phyloP scores from a whole-genome alignment of 2,888 invertebrate species.

The Acrobeloides nanus region DNA sequence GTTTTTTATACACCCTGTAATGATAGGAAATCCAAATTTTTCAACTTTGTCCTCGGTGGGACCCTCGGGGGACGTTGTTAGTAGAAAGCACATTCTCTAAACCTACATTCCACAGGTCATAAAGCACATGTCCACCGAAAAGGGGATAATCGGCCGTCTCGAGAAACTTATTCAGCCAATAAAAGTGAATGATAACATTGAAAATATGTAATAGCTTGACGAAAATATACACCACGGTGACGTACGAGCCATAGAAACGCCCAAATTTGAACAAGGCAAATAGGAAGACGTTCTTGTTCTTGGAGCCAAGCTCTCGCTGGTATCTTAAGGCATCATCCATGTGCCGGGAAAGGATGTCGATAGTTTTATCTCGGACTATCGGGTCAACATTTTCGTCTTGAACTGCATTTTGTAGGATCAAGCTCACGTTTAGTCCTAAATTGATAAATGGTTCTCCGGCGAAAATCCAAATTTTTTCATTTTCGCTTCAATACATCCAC shows the following conservation, averaged over 20 bases:
- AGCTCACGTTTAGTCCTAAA: conserved; percentile 56
- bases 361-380: conserved; percentile 56
- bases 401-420: conserved; percentile 52
- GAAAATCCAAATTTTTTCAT: no score
- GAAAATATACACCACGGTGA: conserved; percentile 56
- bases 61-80: no score
- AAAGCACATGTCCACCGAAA: conserved; percentile 57
- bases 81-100: no score
- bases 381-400: conserved; percentile 56
- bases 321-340: conserved; percentile 57
- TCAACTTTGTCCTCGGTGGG: no score
- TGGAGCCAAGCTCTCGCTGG: conserved; percentile 49
- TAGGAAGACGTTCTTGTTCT: conserved; percentile 24
- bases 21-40: no score
- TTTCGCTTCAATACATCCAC: no score
- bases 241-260: conserved; percentile 57
- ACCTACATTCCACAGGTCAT: conserved; percentile 56
- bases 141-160: conserved; percentile 54
- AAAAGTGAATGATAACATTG: conserved; percentile 57
- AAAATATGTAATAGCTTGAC: conserved; percentile 55
- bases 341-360: conserved; percentile 56
- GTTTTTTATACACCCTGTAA: no score
- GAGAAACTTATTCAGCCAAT: conserved; percentile 56
- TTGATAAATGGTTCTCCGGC: no score
- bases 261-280: conserved; percentile 45